Percentiles rank a stretch among this genome's conserved stretches.
Evolutionary conservation across 2,113 vertebrate species (phyloP).

Genomic region (Donacobius atricapilla): DNA sequence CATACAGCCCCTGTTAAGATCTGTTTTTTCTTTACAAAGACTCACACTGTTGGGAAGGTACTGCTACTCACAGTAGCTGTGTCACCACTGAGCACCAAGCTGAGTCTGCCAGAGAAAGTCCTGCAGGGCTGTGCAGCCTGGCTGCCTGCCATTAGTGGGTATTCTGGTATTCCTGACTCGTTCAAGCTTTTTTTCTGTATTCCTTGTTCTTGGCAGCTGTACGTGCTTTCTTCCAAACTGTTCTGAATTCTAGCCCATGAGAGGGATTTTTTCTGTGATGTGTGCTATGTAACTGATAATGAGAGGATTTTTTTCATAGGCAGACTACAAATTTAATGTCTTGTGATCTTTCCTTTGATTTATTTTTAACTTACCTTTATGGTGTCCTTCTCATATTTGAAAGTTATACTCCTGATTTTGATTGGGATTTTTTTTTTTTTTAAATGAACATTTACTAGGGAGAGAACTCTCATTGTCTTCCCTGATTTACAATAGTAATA

Average conservation of each 20-base stretch:
- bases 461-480: neutral
- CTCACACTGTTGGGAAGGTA: rapidly evolving
- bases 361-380: neutral
- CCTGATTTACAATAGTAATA: neutral
- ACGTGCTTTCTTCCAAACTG: neutral
- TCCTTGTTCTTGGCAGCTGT: neutral
- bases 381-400: neutral
- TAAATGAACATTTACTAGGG: neutral
- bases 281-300: neutral
- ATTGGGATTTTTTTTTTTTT: neutral
- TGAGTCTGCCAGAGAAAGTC: neutral
- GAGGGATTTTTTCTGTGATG: neutral
- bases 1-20: rapidly evolving
- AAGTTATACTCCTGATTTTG: neutral
- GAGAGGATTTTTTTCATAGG: neutral
- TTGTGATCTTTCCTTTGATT: neutral
- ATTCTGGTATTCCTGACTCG: neutral
- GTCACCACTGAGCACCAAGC: rapidly evolving
- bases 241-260: neutral
- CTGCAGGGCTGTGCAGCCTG: neutral
- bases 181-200: neutral
- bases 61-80: neutral
- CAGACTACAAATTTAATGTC: neutral
- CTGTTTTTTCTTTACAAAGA: neutral
- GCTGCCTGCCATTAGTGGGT: neutral